Percentiles rank a stretch among this genome's conserved stretches.
phyloP scores from a whole-genome alignment of 2,797 vertebrate genomes.

The Chiroxiphia lanceolata region DNA sequence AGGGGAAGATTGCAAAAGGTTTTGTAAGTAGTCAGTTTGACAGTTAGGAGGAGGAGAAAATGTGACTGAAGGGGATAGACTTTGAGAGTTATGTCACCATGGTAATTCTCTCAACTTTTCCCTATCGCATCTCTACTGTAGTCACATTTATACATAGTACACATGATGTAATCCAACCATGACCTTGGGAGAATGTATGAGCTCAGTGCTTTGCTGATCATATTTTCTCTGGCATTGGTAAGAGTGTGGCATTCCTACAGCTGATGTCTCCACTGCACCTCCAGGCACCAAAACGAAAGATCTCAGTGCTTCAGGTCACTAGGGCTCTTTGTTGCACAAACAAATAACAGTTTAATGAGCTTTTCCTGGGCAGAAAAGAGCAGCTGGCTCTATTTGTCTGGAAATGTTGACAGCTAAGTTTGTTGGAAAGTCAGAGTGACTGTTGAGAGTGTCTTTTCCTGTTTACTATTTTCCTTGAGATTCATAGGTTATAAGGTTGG shows the following conservation, averaged over 20 bases:
- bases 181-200: neutral
- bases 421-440: neutral
- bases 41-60: neutral
- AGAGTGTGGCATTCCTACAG: neutral
- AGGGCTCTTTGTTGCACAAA: neutral
- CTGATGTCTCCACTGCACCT: neutral
- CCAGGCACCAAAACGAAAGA: neutral
- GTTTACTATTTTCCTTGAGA: neutral
- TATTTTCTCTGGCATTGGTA: neutral
- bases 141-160: neutral
- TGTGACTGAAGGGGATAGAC: neutral
- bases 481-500: neutral
- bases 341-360: neutral
- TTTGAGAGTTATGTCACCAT: neutral
- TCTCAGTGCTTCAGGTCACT: neutral
- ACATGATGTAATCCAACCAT: neutral
- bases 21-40: neutral
- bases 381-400: neutral
- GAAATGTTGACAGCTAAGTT: neutral
- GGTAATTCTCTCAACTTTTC: neutral
- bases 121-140: neutral
- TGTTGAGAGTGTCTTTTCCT: neutral
- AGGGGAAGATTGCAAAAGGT: neutral
- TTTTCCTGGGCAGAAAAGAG: slow-evolving; percentile 3
- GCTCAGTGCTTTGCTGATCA: neutral